Conservation (phyloP, 2,797 vertebrate genomes). For the Arctocebus calabarensis region DNA sequence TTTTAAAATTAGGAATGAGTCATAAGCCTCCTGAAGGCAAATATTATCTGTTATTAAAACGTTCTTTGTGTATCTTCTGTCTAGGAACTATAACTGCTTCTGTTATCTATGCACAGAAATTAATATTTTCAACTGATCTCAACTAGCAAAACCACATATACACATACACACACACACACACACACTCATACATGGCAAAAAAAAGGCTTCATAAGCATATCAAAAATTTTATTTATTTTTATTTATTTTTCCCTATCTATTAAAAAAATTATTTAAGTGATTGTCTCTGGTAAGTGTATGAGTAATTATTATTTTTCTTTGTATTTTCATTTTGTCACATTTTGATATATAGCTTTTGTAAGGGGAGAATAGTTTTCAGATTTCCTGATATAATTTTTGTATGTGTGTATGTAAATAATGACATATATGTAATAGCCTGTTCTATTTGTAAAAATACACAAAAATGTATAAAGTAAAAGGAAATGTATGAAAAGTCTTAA, state of each 20-base stretch:
- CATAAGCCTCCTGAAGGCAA: slow-evolving; percentile 50
- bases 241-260: background rate
- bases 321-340: background rate
- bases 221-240: background rate
- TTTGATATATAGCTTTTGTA: slow-evolving; percentile 11
- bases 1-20: slow-evolving; percentile 43
- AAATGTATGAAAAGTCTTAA: background rate
- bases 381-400: background rate
- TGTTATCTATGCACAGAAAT: slow-evolving; percentile 7
- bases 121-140: background rate
- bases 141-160: background rate
- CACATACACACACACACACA: background rate
- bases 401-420: background rate
- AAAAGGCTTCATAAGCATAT: background rate
- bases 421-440: background rate
- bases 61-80: slow-evolving; percentile 15
- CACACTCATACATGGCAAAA: background rate
- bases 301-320: background rate
- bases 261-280: background rate
- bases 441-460: slow-evolving; percentile 3
- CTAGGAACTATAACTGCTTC: background rate
- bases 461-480: background rate
- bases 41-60: slow-evolving; percentile 58
- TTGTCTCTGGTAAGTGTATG: background rate
- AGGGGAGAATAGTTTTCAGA: background rate